Percentiles rank a stretch among this genome's conserved stretches.
These are phyloP conservation scores for Saccostrea glomerata DNA, from an alignment of 1,140 invertebrate genomes.

Conservation along the genomic window DNA sequence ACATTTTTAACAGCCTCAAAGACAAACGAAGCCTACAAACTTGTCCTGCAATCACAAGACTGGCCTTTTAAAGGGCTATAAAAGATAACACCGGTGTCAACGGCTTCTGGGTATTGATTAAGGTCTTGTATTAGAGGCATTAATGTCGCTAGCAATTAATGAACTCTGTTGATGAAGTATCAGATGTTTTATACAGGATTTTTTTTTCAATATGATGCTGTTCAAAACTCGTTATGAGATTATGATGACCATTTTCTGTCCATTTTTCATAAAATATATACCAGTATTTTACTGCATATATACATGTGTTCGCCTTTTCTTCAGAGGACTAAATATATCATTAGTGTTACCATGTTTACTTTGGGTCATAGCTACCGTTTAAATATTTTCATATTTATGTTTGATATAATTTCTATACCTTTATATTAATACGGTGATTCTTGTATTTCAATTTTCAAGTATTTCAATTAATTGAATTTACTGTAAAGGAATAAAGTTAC, in stretches of 20 bases:
- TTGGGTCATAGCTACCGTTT: too few species aligned
- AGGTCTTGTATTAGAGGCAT: slow-evolving; percentile 28
- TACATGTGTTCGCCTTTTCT: too few species aligned
- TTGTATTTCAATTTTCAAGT: too few species aligned
- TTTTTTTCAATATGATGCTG: background rate
- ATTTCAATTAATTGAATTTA: too few species aligned
- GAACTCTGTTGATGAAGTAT: background rate
- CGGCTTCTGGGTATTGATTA: slow-evolving; percentile 23
- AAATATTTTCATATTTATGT: too few species aligned
- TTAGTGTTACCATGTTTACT: too few species aligned
- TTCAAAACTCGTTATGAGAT: background rate
- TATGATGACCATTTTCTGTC: background rate
- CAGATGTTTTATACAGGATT: background rate
- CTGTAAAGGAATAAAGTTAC: too few species aligned
- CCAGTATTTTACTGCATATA: too few species aligned
- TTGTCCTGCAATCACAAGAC: slow-evolving; percentile 7
- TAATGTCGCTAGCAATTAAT: slow-evolving; percentile 27
- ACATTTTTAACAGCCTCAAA: background rate
- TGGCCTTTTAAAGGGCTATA: slow-evolving; percentile 18
- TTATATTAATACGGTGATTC: too few species aligned
- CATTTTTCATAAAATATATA: background rate
- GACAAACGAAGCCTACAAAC: background rate
- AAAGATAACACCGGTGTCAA: background rate
- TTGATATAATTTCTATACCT: too few species aligned
- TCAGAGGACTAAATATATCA: too few species aligned